A percentile compares a stretch with the other conserved stretches of the same genome.
Conservation (phyloP, 2,888 invertebrate genomes). For the Leptopilina syphax region DNA sequence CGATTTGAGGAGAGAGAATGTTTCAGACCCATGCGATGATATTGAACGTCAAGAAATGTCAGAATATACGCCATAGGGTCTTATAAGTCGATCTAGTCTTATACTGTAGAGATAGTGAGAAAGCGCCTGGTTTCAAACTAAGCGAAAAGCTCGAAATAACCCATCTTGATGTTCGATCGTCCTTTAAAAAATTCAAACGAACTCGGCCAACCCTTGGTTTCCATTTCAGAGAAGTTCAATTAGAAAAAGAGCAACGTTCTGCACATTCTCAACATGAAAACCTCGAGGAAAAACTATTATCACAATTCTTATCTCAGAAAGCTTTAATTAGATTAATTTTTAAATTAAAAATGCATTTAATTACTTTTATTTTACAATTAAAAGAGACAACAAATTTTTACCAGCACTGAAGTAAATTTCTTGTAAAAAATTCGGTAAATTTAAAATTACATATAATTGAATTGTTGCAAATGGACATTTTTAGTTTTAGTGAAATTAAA, state of each 20-base stretch:
- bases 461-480: no score
- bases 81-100: constrained; percentile 39
- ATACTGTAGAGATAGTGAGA: constrained; percentile 30
- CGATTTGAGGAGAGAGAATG: constrained; percentile 16
- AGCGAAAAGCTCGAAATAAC: constrained; percentile 42
- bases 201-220: constrained; percentile 11
- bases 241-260: not conserved
- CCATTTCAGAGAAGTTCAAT: constrained; percentile 14
- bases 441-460: no score
- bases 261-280: not conserved
- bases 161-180: constrained; percentile 35
- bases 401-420: no score
- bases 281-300: not conserved
- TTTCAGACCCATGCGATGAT: constrained; percentile 14
- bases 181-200: constrained; percentile 45
- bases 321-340: not conserved
- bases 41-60: constrained; percentile 29
- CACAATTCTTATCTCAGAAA: not conserved
- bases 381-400: no score
- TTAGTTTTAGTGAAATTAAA: no score
- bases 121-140: constrained; percentile 35
- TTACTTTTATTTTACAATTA: no score
- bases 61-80: constrained; percentile 5
- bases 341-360: not conserved
- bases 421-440: no score